A percentile compares a stretch with the other conserved stretches of the same genome.
phyloP scores from a whole-genome alignment of 2,888 invertebrate genomes.

The Pristionchus exspectatus region DNA sequence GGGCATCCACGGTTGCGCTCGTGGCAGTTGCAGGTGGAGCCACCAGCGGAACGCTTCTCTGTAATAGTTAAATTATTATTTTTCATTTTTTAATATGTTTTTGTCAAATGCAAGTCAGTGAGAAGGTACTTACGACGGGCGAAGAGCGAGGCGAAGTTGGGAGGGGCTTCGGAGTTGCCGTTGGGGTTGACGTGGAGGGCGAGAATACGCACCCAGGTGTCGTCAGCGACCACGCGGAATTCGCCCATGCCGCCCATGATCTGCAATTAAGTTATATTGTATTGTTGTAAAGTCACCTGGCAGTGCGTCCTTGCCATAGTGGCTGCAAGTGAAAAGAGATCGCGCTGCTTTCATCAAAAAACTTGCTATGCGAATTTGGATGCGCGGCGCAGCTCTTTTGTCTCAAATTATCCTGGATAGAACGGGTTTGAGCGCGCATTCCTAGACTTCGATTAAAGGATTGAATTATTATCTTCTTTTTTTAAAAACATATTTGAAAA shows the following conservation, averaged over 20 bases:
- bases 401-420: background rate
- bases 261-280: background rate
- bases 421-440: background rate
- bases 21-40: conserved; percentile 47
- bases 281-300: background rate
- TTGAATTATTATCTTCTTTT: too few species aligned
- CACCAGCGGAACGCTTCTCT: conserved; percentile 49
- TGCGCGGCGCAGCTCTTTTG: conserved; percentile 2
- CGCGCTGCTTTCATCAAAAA: background rate
- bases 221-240: conserved; percentile 53
- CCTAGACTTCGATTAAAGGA: background rate
- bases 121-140: conserved; percentile 36
- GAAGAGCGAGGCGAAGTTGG: conserved; percentile 56
- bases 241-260: conserved; percentile 56
- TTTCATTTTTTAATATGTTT: background rate
- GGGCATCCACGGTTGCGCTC: conserved; percentile 55
- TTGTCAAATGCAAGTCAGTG: background rate
- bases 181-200: conserved; percentile 54
- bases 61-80: background rate
- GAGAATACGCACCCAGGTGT: conserved; percentile 54
- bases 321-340: background rate
- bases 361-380: conserved; percentile 21
- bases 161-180: conserved; percentile 52
- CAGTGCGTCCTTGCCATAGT: background rate
- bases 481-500: background rate